A percentile compares a stretch with the other conserved stretches of the same genome.
Conservation (phyloP, 2,113 vertebrate species). For the Alligator sinensis region DNA sequence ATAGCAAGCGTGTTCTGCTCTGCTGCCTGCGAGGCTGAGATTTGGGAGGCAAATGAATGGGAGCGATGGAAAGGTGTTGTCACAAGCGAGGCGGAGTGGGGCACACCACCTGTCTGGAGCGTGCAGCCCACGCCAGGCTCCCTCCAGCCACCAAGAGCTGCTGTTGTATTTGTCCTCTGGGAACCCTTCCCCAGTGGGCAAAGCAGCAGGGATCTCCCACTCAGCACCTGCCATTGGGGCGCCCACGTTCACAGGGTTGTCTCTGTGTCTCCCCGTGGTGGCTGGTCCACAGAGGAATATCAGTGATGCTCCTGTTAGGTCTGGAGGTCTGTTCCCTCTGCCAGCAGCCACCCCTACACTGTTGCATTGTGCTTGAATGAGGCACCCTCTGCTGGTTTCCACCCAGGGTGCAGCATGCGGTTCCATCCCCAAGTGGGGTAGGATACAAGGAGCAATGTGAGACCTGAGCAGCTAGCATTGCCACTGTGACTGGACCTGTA, state of each 20-base stretch:
- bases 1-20: neutral
- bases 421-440: neutral
- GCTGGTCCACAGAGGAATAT: too few relatives aligned
- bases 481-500: neutral
- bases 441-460: neutral
- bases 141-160: neutral
- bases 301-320: neutral
- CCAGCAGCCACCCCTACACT: neutral
- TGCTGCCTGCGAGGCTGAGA: neutral
- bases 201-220: neutral
- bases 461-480: neutral
- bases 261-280: too few relatives aligned
- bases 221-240: too few relatives aligned
- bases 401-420: too few relatives aligned
- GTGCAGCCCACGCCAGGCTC: neutral
- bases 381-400: neutral
- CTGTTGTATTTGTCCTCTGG: neutral
- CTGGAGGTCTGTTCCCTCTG: neutral
- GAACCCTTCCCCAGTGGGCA: fast-evolving
- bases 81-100: neutral
- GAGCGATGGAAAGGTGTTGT: neutral
- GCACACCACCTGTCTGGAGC: too few relatives aligned
- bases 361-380: neutral
- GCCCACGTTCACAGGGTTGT: too few relatives aligned
- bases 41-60: too few relatives aligned